Base-by-base conservation (phyloP, 92 coral and sea anemone species). In the Ricordea florida region DNA sequence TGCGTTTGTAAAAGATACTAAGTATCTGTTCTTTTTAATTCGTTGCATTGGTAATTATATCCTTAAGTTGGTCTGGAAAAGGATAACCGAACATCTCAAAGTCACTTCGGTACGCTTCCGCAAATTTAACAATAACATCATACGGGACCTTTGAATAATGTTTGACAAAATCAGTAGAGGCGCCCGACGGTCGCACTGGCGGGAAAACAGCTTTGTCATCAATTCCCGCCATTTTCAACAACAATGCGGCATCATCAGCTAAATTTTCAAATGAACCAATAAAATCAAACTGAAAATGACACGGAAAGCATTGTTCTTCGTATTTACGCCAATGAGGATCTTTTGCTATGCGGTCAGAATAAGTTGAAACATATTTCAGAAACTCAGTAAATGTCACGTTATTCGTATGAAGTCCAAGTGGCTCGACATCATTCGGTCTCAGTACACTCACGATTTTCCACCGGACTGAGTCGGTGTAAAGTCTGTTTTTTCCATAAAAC, bases 11-110 rank as follows among this genome's bases (percentile, higher is more conserved):
- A n/a, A n/a, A n/a, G n/a, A n/a, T n/a, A n/a, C n/a, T n/a, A n/a
- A n/a, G n/a, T n/a, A n/a, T n/a, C n/a, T n/a, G n/a, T n/a, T n/a
- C n/a, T n/a, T n/a, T n/a, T n/a, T n/a, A n/a, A n/a, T n/a, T n/a
- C n/a, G n/a, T n/a, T n/a, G n/a, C n/a, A 36, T 74, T 66, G n/a
- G 13, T 26, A 29, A 82, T 57, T n/a, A 82, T 32, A 32, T 24
- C 14, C 65, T 44, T 45, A 11, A 82, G 46, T 21, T 53, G 48
- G 8, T 82, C 87, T 9, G 87, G 87, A 48, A 82, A 82, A 0
- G 48, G 40, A 57, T 82, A 82, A 14, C 82, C 68, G 55, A 73
- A 73, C 87, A 82, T 82, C 44, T 82, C 83, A 73, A 82, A 82
- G 43, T 82, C 87, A 11, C 26, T 61, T 33, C 49, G 56, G 16